Base-by-base conservation (phyloP, 2,797 vertebrate genomes). In the Clarias laeviceps region DNA sequence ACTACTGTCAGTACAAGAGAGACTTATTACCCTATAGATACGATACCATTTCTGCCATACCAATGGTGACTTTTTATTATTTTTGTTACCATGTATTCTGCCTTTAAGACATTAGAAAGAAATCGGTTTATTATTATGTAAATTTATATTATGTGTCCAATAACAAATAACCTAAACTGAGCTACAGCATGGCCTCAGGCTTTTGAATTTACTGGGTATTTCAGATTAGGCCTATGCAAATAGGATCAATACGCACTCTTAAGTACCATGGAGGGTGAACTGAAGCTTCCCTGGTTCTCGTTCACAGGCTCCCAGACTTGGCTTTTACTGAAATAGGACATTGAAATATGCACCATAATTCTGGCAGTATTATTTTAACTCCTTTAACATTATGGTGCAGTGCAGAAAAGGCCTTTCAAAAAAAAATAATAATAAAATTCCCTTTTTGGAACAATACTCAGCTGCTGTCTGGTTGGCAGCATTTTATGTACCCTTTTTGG, bases 291-390 rank as follows among this genome's bases (percentile, higher is more conserved):
- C 50, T 32, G 72, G 45, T 56, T 32, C 45, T 20, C 1, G 11
- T 1, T 73, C 40, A 50, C 27, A 73, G 40, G 18, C 15, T 29
- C n/a, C 7, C 50, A n/a, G 6, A 56, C 50, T 56, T 32, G 50
- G 72, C 27, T 20, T 74, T 54, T 50, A 56, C 6, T 18, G n/a
- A 3, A 74, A 74, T 45, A 40, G 22, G 22, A 72, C 4, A 24
- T 40, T 12, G 3, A n/a, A 72, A 45, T 74, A 56, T 20, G 72
- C 72, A 11, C 50, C n/a, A 74, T 74, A 29, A 74, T 54, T 54
- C 29, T 18, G 5, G n/a, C 70, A 50, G 50, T 74, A 56, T 56
- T 54, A 56, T 74, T 74, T 74, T 74, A 74, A 74, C 45, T 29
- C 4, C 40, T 45, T 50, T 45, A 73, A 73, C 70, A 73, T 50